A percentile compares a stretch with the other conserved stretches of the same genome.
Evolutionary conservation across 2,797 vertebrate species (phyloP).

Genomic region (Sebastiscus tertius): DNA sequence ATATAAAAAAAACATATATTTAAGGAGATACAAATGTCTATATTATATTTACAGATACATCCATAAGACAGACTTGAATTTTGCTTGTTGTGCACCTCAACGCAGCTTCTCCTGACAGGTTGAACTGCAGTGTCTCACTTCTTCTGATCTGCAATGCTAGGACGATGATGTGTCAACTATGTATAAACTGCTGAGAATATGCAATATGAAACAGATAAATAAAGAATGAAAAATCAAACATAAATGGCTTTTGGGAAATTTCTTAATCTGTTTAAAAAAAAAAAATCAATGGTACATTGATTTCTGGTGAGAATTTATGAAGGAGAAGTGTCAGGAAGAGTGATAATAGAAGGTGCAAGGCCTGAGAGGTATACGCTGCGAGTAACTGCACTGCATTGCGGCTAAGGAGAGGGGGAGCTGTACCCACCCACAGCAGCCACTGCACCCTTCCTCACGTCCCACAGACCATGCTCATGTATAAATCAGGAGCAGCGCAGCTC

Average conservation of each 20-base stretch:
- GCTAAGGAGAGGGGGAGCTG: conserved; percentile 58
- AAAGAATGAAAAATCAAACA: conserved; percentile 62
- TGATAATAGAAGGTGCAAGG: background rate
- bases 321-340: background rate
- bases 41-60: conserved; percentile 75
- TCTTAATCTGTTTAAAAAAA: conserved; percentile 9
- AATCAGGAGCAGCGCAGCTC: conserved; percentile 50
- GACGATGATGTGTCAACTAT: conserved; percentile 71
- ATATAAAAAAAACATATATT: conserved; percentile 61
- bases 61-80: conserved; percentile 66
- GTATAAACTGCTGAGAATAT: conserved; percentile 80
- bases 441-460: conserved; percentile 38
- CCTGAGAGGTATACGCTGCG: conserved; percentile 40
- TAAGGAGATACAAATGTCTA: conserved; percentile 71
- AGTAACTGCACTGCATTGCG: conserved; percentile 77
- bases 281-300: background rate
- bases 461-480: conserved; percentile 55
- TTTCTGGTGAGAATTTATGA: background rate
- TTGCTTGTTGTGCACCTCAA: conserved; percentile 80
- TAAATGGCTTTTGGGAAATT: background rate
- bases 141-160: conserved; percentile 67
- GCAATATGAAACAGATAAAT: conserved; percentile 78
- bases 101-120: conserved; percentile 65
- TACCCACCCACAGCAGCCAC: conserved; percentile 42
- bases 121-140: conserved; percentile 67